Conservation (phyloP, 2,797 vertebrate genomes). For the Poeciliopsis infans region DNA sequence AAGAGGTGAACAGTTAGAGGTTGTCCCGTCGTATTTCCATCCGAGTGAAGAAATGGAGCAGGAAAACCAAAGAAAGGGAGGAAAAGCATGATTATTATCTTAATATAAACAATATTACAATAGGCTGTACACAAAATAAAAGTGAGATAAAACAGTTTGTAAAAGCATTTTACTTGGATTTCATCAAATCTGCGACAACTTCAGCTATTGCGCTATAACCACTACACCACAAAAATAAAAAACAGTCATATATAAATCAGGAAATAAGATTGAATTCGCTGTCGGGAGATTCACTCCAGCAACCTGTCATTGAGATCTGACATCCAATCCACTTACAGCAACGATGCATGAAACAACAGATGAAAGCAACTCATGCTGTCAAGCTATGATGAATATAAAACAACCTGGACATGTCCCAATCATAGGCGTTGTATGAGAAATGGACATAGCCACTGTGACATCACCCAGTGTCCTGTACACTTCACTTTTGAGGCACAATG, state of each 20-base stretch:
- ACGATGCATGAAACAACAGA: constrained; percentile 27
- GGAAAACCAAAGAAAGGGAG: neutral
- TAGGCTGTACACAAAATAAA: neutral
- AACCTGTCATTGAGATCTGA: constrained; percentile 27
- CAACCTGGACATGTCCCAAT: constrained; percentile 10
- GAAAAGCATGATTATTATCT: neutral
- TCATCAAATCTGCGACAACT: constrained; percentile 1
- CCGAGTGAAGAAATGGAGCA: constrained; percentile 28
- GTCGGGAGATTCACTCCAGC: constrained; percentile 19
- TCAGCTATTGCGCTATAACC: constrained; percentile 4
- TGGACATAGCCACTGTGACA: neutral
- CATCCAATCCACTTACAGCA: constrained; percentile 27
- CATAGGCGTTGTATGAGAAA: constrained; percentile 3
- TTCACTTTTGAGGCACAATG: neutral
- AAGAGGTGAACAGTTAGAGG: constrained; percentile 25
- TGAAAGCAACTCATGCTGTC: constrained; percentile 20
- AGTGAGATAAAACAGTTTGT: neutral
- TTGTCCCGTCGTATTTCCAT: constrained; percentile 24
- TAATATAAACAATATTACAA: neutral
- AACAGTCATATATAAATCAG: constrained; percentile 23
- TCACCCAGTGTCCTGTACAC: neutral
- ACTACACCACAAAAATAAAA: constrained; percentile 7
- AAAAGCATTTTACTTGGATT: neutral
- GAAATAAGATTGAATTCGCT: constrained; percentile 10
- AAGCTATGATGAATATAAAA: constrained; percentile 25